Evolutionary conservation across 2,797 vertebrate species (phyloP).

Genomic region (Neosilurus mollespiculum): DNA sequence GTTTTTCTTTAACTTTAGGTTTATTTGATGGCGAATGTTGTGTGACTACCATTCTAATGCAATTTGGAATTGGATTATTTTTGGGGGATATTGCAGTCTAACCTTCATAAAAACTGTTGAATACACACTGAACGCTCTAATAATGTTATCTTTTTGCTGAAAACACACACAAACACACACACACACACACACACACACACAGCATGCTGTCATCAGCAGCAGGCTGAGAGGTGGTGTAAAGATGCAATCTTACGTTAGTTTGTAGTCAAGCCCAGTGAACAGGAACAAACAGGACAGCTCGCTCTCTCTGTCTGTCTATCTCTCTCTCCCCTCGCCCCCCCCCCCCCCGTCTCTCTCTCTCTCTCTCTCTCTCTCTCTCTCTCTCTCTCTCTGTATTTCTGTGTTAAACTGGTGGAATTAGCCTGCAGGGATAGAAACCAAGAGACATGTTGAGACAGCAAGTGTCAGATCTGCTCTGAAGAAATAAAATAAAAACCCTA

Average conservation of each 20-base stretch:
- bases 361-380: neutral
- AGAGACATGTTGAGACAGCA: slow-evolving; percentile 69
- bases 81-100: neutral
- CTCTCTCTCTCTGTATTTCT: neutral
- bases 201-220: slow-evolving; percentile 2
- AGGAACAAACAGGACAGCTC: slow-evolving; percentile 21
- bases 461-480: slow-evolving; percentile 8
- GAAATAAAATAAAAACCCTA: slow-evolving; percentile 14
- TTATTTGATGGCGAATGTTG: neutral
- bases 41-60: too few relatives aligned
- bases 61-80: neutral
- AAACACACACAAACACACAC: neutral
- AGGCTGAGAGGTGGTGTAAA: slow-evolving; percentile 37
- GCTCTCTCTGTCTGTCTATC: neutral
- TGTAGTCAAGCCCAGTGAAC: slow-evolving; percentile 27
- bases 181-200: slow-evolving; percentile 33
- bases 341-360: neutral
- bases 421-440: slow-evolving; percentile 75
- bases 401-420: slow-evolving; percentile 70
- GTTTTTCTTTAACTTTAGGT: neutral
- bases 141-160: neutral
- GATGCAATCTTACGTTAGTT: slow-evolving; percentile 28
- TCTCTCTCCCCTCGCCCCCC: neutral
- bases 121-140: neutral
- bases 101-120: neutral